Percentiles rank a stretch among this genome's conserved stretches.
Evolutionary conservation across 2,113 vertebrate genomes (phyloP).

Genomic region (Marcusenius ussheri): DNA sequence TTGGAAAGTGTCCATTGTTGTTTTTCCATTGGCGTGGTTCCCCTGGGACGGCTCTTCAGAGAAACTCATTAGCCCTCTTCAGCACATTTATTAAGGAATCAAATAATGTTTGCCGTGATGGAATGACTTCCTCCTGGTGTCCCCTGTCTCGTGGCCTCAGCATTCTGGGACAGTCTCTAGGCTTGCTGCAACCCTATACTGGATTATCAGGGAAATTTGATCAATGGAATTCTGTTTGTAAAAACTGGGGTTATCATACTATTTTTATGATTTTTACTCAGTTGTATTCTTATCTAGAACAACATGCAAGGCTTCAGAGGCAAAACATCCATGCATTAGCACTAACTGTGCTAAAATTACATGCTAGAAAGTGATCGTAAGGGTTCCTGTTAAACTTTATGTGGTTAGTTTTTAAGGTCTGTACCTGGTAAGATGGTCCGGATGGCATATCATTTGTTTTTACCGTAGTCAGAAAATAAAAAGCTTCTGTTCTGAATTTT

Average conservation of each 20-base stretch:
- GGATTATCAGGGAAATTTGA: background rate
- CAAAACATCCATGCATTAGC: background rate
- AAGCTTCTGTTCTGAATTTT: background rate
- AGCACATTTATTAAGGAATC: constrained; percentile 5
- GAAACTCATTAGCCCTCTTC: background rate
- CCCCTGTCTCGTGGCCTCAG: background rate
- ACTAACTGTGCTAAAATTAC: background rate
- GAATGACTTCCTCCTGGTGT: background rate
- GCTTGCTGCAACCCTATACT: background rate
- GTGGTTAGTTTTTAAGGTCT: background rate
- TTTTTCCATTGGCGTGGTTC: background rate
- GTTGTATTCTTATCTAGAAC: background rate
- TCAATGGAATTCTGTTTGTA: background rate
- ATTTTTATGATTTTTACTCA: background rate
- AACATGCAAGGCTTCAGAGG: background rate
- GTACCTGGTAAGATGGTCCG: background rate
- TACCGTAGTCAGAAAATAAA: background rate
- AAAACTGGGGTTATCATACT: background rate
- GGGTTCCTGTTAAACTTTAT: background rate
- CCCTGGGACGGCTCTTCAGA: background rate
- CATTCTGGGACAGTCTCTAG: background rate
- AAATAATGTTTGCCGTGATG: background rate
- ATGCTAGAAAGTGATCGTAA: background rate
- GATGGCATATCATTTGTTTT: background rate
- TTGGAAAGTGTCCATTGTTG: constrained; percentile 12